Percentiles rank a stretch among this genome's conserved stretches.
Conservation (phyloP, 2,113 vertebrate genomes). For the Vireo altiloquus region DNA sequence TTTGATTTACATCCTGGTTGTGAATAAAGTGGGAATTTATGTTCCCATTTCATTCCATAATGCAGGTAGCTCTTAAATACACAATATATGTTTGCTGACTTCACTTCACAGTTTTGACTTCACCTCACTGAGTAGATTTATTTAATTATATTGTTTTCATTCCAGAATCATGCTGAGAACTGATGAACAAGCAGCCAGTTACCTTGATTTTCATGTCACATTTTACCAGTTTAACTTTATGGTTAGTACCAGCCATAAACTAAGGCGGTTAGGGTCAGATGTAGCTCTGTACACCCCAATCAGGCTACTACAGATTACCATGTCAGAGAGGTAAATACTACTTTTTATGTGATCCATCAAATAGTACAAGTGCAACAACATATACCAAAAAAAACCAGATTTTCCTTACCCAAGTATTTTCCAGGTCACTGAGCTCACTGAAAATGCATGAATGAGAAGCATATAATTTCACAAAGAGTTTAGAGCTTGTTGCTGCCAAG, state of each 20-base stretch:
- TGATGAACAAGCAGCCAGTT: neutral
- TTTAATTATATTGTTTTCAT: neutral
- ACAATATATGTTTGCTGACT: rapidly evolving
- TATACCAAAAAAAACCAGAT: neutral
- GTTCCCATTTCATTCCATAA: neutral
- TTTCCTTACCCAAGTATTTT: neutral
- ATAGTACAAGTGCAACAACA: neutral
- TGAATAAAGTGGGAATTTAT: neutral
- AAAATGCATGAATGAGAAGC: neutral
- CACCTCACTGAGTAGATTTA: neutral
- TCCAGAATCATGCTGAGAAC: neutral
- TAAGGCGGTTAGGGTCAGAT: neutral
- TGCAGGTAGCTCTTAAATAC: neutral
- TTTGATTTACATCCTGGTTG: neutral
- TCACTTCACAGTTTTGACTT: neutral
- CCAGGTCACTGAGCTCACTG: neutral
- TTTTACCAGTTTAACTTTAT: neutral
- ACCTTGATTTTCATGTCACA: neutral
- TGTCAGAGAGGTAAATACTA: neutral
- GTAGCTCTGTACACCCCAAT: neutral
- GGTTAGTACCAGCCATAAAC: neutral
- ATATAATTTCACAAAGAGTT: neutral
- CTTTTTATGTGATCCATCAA: neutral
- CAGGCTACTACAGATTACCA: neutral
- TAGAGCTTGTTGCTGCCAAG: neutral